Evolutionary conservation across 2,888 invertebrate species (phyloP).

Genomic region (Cataglyphis altisquamis): DNA sequence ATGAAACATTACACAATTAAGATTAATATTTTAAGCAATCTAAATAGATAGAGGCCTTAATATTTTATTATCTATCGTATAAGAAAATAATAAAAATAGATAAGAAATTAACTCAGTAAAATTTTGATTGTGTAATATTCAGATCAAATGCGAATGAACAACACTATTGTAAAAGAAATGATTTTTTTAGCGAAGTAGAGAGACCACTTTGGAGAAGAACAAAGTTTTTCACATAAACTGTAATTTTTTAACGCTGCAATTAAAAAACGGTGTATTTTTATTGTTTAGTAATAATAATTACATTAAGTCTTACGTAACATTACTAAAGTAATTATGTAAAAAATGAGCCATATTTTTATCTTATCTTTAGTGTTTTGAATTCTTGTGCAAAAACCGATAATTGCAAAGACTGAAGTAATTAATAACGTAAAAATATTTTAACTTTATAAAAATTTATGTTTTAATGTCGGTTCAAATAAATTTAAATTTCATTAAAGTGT

Average conservation of each 20-base stretch:
- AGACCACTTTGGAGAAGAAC: neutral
- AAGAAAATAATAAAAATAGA: neutral
- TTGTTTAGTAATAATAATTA: neutral
- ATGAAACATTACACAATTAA: neutral
- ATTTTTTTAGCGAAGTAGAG: neutral
- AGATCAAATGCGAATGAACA: neutral
- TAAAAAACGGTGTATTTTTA: neutral
- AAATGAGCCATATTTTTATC: neutral
- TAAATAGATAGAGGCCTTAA: neutral
- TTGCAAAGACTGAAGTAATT: neutral
- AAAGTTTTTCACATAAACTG: constrained; percentile 6
- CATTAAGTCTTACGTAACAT: neutral
- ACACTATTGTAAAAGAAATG: neutral
- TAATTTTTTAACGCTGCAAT: neutral
- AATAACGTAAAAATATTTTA: neutral
- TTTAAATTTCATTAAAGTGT: constrained; percentile 3
- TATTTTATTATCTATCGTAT: neutral
- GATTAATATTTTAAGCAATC: constrained; percentile 11
- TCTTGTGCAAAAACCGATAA: neutral
- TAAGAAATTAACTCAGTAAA: neutral
- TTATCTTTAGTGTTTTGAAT: neutral
- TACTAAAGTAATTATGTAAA: neutral
- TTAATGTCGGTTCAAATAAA: neutral
- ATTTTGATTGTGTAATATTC: constrained; percentile 14
- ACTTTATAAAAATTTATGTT: neutral